These are phyloP conservation scores for Lamproptera curius DNA, from an alignment of 2,888 invertebrate species.

Conservation along the genomic window DNA sequence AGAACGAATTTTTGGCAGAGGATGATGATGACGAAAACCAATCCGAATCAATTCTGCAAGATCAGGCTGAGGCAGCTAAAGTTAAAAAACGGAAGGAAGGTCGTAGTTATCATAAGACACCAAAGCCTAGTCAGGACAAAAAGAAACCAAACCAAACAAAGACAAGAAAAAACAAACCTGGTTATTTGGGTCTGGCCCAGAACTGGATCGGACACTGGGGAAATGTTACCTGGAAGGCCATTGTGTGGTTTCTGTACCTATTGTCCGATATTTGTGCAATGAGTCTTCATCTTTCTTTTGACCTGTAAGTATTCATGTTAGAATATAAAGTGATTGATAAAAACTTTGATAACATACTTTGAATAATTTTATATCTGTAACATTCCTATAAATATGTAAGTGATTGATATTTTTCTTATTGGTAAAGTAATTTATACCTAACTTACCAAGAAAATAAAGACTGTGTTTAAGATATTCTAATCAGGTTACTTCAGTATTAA, in stretches of 20 bases:
- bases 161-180: slow-evolving; percentile 58
- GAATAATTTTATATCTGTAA: too few species aligned
- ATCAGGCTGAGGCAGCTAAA: slow-evolving; percentile 52
- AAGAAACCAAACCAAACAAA: slow-evolving; percentile 69
- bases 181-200: slow-evolving; percentile 64
- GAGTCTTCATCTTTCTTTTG: slow-evolving; percentile 84
- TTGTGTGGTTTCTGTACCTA: slow-evolving; percentile 88
- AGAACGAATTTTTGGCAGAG: slow-evolving; percentile 51
- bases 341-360: too few species aligned
- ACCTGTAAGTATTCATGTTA: slow-evolving; percentile 84
- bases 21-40: slow-evolving; percentile 58
- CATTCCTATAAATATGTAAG: too few species aligned
- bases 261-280: slow-evolving; percentile 89
- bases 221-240: slow-evolving; percentile 78
- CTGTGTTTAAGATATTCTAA: too few species aligned
- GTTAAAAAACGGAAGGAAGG: slow-evolving; percentile 70
- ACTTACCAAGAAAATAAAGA: too few species aligned
- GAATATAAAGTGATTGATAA: too few species aligned
- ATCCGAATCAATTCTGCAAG: slow-evolving; percentile 55
- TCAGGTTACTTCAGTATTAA: too few species aligned
- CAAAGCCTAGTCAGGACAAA: slow-evolving; percentile 59
- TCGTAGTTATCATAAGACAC: slow-evolving; percentile 52
- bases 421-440: too few species aligned
- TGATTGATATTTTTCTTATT: too few species aligned
- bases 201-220: slow-evolving; percentile 75